Conservation (phyloP, 2,888 invertebrate species). For the Eilema caniola region DNA sequence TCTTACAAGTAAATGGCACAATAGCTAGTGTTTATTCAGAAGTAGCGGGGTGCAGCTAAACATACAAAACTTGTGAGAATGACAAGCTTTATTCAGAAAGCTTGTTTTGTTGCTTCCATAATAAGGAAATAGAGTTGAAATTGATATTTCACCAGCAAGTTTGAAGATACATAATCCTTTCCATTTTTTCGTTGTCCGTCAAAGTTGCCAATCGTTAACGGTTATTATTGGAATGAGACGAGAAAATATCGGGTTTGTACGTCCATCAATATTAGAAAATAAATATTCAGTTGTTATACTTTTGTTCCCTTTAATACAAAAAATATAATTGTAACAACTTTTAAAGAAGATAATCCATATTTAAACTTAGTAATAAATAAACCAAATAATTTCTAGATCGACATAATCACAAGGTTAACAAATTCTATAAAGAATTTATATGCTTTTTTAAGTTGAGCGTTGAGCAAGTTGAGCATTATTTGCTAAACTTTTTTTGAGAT, state of each 20-base stretch:
- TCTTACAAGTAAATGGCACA: conserved; percentile 58
- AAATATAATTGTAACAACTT: conserved; percentile 37
- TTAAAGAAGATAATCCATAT: background rate
- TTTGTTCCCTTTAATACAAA: conserved; percentile 73
- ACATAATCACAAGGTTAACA: background rate
- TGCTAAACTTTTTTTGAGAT: too few relatives aligned
- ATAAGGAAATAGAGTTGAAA: conserved; percentile 50
- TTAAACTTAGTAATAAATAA: background rate
- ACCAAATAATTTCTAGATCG: background rate
- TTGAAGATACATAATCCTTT: conserved; percentile 75
- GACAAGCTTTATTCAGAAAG: conserved; percentile 35
- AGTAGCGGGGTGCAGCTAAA: conserved; percentile 72
- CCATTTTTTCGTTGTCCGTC: conserved; percentile 78
- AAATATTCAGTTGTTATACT: conserved; percentile 71
- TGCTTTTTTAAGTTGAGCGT: too few relatives aligned
- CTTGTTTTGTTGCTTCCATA: conserved; percentile 37
- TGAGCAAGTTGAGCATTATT: too few relatives aligned
- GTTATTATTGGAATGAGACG: conserved; percentile 72
- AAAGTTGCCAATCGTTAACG: conserved; percentile 82
- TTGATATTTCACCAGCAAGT: conserved; percentile 26
- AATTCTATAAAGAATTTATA: too few relatives aligned
- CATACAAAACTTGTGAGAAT: conserved; percentile 64
- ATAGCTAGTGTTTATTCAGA: conserved; percentile 74
- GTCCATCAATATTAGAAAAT: conserved; percentile 78
- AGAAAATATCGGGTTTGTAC: conserved; percentile 78